phyloP scores from a whole-genome alignment of 2,888 invertebrate species.

The Frankliniella intonsa region DNA sequence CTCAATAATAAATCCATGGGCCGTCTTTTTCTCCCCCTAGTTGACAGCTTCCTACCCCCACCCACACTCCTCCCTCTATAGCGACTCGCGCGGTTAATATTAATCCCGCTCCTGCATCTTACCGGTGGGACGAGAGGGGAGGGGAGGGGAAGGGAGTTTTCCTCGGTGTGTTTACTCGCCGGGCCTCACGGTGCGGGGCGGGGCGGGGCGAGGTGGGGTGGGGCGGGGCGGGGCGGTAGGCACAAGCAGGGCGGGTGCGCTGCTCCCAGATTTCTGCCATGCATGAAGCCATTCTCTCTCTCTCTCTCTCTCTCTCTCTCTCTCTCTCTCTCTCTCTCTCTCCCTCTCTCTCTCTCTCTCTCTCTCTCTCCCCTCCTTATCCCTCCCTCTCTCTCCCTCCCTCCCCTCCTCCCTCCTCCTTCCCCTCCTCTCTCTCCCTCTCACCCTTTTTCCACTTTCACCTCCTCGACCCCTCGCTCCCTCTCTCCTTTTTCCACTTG shows the following conservation, averaged over 20 bases:
- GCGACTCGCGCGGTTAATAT: neutral
- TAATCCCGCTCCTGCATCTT: neutral
- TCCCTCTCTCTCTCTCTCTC: slow-evolving; percentile 35
- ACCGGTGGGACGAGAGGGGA: too few relatives aligned
- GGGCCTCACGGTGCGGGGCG: neutral
- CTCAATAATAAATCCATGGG: neutral
- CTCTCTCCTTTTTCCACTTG: slow-evolving; percentile 31
- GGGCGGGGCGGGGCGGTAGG: neutral
- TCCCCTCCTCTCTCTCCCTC: slow-evolving; percentile 37
- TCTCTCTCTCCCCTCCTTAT: slow-evolving; percentile 37
- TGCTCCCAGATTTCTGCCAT: neutral
- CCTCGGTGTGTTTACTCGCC: neutral
- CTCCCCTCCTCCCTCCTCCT: slow-evolving; percentile 35
- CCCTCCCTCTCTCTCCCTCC: slow-evolving; percentile 36
- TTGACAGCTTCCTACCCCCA: neutral
- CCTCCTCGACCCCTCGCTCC: slow-evolving; percentile 21
- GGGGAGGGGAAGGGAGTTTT: too few relatives aligned
- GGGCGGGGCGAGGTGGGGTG: neutral
- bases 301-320: slow-evolving; percentile 34
- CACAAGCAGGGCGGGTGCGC: neutral
- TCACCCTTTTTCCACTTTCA: too few relatives aligned
- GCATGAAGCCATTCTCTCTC: slow-evolving; percentile 33
- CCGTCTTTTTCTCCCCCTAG: neutral
- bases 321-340: slow-evolving; percentile 37
- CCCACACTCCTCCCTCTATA: neutral